Base-by-base conservation (phyloP, 1,140 invertebrate species). In the Bombus breviceps region DNA sequence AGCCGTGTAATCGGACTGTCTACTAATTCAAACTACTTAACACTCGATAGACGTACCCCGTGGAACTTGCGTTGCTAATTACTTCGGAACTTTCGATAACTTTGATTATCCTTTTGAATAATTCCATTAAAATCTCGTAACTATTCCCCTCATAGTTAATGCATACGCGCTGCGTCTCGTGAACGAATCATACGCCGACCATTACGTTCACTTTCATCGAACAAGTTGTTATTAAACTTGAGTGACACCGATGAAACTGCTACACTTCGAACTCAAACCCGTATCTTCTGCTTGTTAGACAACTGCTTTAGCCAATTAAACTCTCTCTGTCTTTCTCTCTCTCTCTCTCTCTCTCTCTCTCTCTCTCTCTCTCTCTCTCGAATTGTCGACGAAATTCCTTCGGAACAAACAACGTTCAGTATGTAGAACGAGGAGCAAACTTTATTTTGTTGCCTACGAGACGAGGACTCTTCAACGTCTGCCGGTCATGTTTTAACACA, bases 1-100 rank as follows among this genome's bases (percentile, higher is more conserved):
- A 82, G 64, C 80, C 68, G 62, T 81, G 84, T 86, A 86, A 86
- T 86, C 79, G 62, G 66, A 62, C 53, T 37, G 76, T 84, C 53
- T 71, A 75, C n/a, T 82, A 82, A 74, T 69, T 86, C 72, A 68
- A 68, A 57, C 80, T 68, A 69, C 47, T 76, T 69, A 62, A 82
- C 72, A 47, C 80, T 82, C 71, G 80, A 86, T 81, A 64, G 59
- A 82, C 43, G 47, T 47, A n/a, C 1, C 28, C 39, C 12, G 15
- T 32, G 1, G 43, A 74, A 79, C 59, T 86, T 86, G 34, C 47
- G 47, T 71, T 75, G n/a, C 84, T 82, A 75, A 86, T 86, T 86
- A 76, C 47, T 80, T 32, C 4, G 39, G 15, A 84, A 72, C 66
- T 84, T 84, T 79, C 75, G 25, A 72, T 84, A 57, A 57, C 47